These are phyloP conservation scores for Rhingia rostrata DNA, from an alignment of 2,888 invertebrate species.

Conservation along the genomic window DNA sequence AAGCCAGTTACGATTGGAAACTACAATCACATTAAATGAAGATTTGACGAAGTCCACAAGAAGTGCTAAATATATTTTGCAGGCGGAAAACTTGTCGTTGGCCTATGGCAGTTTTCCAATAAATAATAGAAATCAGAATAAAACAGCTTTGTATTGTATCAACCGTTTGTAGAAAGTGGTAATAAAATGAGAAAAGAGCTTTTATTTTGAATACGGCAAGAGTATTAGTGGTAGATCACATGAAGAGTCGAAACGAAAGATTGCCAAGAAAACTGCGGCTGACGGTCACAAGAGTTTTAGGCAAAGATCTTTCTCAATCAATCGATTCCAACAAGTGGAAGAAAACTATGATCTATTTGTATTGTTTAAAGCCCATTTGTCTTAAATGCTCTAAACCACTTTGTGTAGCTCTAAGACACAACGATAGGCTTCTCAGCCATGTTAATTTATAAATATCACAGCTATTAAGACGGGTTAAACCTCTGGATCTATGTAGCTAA, in stretches of 20 bases:
- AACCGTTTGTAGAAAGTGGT: slow-evolving; percentile 46
- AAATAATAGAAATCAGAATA: slow-evolving; percentile 56
- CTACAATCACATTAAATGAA: no score
- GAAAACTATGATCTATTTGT: slow-evolving; percentile 46
- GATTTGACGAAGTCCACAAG: slow-evolving; percentile 54
- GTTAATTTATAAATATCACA: no score
- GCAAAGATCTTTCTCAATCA: slow-evolving; percentile 52
- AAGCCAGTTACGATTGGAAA: slow-evolving; percentile 66
- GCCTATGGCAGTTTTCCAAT: slow-evolving; percentile 65
- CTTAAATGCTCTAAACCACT: slow-evolving; percentile 36
- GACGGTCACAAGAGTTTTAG: slow-evolving; percentile 45
- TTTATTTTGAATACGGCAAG: slow-evolving; percentile 17
- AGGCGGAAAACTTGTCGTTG: slow-evolving; percentile 67
- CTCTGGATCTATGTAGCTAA: no score
- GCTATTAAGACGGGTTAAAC: no score
- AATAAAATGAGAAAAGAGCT: slow-evolving; percentile 52
- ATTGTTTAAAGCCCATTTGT: slow-evolving; percentile 37
- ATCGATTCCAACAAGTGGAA: slow-evolving; percentile 29
- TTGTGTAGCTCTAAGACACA: no score
- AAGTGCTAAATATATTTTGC: slow-evolving; percentile 68
- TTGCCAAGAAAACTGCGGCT: slow-evolving; percentile 55
- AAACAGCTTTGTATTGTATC: slow-evolving; percentile 57
- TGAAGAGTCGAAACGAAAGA: slow-evolving; percentile 46
- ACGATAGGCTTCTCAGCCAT: no score
- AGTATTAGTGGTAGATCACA: slow-evolving; percentile 55